Conservation (phyloP, 1,140 invertebrate genomes). For the Nylanderia fulva region DNA sequence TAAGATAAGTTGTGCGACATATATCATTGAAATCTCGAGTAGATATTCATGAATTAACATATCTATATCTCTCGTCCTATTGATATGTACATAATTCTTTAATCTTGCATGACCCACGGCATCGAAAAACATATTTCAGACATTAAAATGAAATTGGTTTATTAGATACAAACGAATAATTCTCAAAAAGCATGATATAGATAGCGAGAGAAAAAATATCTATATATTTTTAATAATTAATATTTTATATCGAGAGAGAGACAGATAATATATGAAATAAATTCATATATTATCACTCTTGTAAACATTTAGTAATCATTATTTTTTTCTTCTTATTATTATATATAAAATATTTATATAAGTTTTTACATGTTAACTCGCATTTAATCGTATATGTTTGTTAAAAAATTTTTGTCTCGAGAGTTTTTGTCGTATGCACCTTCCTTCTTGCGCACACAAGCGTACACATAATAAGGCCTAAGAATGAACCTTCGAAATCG, state of each 20-base stretch:
- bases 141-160: neutral
- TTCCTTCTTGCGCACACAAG: conserved; percentile 37
- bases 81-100: neutral
- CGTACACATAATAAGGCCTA: conserved; percentile 57
- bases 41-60: neutral
- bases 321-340: neutral
- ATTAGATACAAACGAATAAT: neutral
- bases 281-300: too few relatives aligned
- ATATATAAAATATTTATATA: neutral
- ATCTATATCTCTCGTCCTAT: neutral
- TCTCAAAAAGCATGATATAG: too few relatives aligned
- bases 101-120: neutral
- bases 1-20: neutral
- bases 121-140: neutral
- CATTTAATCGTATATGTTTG: neutral
- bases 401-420: neutral
- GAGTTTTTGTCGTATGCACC: neutral
- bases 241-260: too few relatives aligned
- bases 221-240: too few relatives aligned
- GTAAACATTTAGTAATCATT: neutral
- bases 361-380: neutral
- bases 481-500: conserved; percentile 54
- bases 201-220: too few relatives aligned
- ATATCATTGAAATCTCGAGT: too few relatives aligned
- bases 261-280: too few relatives aligned